Evolutionary conservation across 2,888 invertebrate species (phyloP), one percentile per base, ranked within the genome.

Genomic region (Cantharis lateralis): DNA sequence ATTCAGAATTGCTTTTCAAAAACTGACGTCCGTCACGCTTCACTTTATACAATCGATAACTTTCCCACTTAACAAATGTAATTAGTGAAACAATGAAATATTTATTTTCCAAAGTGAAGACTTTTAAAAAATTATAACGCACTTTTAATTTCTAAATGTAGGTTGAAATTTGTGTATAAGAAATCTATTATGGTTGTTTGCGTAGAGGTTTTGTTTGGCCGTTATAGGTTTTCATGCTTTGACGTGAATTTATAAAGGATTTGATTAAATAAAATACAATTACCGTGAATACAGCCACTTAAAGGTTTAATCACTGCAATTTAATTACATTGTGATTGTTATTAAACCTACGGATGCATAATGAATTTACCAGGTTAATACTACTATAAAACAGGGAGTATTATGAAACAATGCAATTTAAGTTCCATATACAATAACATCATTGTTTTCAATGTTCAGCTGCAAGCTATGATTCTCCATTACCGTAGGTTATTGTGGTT

Each of bases 391-490:
- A 76, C 71, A 71, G 26, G 68, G 73, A 76, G 76, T 71, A 75
- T 78, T 78, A 78, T 61, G 18, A 72, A 76, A 78, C 78, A 78
- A 78, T 78, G 78, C 76, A 74, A 76, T 78, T 78, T 72, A 76
- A 75, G 75, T 78, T 76, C 75, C 71, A 28, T 71, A 70, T 32
- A 48, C 48, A 48, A 48, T 48, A 68, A 64, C 28, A 69, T 78
- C 76, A 78, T 78, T 78, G 76, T 78, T 72, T 70, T 75, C 61
- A 24, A 28, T 68, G 71, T 76, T 24, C 76, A 71, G 68, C 76
- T 78, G 69, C 73, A 76, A 78, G 75, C 75, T 68, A 75, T 76
- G 69, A 62, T 75, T 71, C 70, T 76, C 62, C 71, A 75, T 71
- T 78, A 76, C 72, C 68, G 76, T 68, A 68, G 73, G 76, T 71